Conservation (phyloP, 2,113 vertebrate species). For the Aleadryas rufinucha region DNA sequence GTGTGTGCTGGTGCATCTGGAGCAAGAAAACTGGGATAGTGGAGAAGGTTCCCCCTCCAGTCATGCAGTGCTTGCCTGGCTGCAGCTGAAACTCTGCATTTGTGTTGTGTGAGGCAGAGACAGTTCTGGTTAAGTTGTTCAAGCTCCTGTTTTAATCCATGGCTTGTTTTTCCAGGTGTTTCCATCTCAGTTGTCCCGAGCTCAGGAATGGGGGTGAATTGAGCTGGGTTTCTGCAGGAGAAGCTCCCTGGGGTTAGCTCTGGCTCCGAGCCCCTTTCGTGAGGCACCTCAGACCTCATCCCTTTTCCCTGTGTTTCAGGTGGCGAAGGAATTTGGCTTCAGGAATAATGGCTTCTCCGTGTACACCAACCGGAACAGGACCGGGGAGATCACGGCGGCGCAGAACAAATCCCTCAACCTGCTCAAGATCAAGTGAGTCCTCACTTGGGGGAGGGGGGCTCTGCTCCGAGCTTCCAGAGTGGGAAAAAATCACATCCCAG, state of each 20-base stretch:
- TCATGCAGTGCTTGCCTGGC: neutral
- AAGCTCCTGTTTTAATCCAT: neutral
- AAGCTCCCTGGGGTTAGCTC: neutral
- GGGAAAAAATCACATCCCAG: neutral
- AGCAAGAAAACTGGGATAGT: fast-evolving
- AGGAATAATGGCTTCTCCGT: slow-evolving; percentile 93
- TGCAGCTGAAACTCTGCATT: neutral
- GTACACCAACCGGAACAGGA: slow-evolving; percentile 94
- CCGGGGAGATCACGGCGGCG: slow-evolving; percentile 86
- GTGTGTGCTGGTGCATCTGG: neutral
- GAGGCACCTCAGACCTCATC: neutral
- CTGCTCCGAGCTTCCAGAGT: neutral
- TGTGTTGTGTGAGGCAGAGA: neutral
- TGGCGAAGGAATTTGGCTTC: slow-evolving; percentile 96
- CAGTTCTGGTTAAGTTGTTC: neutral
- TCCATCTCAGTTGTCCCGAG: neutral
- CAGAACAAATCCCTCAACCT: slow-evolving; percentile 91
- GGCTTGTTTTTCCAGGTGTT: neutral
- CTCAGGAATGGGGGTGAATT: neutral
- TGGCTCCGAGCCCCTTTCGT: neutral
- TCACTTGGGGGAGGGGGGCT: neutral
- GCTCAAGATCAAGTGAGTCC: slow-evolving; percentile 95
- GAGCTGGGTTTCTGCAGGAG: neutral
- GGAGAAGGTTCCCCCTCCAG: neutral
- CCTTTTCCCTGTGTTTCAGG: slow-evolving; percentile 68